A percentile compares a stretch with the other conserved stretches of the same genome.
Conservation (phyloP, 2,113 vertebrate species). For the Ifrita kowaldi region DNA sequence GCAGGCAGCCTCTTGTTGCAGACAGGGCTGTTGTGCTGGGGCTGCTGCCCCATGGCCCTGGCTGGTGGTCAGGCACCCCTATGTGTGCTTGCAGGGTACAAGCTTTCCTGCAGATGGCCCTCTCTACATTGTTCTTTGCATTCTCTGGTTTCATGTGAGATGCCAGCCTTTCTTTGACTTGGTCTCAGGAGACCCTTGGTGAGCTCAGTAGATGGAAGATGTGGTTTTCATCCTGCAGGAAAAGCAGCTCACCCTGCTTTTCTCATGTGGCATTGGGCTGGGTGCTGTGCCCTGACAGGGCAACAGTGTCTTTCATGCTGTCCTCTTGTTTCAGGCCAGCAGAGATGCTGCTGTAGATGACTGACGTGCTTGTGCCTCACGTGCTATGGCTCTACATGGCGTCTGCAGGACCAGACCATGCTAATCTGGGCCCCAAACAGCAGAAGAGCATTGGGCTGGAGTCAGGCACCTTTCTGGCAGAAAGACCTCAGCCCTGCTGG, state of each 20-base stretch:
- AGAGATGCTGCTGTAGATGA: constrained; percentile 25
- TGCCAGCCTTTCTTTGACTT: background rate
- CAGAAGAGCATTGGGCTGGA: background rate
- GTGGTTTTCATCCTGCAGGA: background rate
- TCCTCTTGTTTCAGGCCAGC: constrained; percentile 41
- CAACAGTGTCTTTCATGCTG: background rate
- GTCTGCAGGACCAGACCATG: constrained; percentile 57
- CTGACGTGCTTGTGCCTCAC: background rate
- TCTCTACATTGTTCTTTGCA: background rate
- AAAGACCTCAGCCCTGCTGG: background rate
- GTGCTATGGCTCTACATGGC: constrained; percentile 76
- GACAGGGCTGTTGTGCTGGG: background rate
- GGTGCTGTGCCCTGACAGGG: background rate
- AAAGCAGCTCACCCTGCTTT: background rate
- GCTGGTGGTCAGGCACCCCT: background rate
- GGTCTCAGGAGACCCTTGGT: background rate
- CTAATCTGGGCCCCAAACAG: constrained; percentile 35
- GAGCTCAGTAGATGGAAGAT: background rate
- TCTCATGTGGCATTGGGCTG: background rate
- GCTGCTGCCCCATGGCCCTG: background rate
- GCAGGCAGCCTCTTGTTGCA: background rate
- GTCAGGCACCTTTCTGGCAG: background rate
- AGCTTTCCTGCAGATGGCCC: background rate
- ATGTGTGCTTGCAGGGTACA: background rate
- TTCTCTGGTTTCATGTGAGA: background rate